These are phyloP conservation scores for Alexandromys fortis DNA, from an alignment of 2,113 vertebrate genomes.

Conservation along the genomic window DNA sequence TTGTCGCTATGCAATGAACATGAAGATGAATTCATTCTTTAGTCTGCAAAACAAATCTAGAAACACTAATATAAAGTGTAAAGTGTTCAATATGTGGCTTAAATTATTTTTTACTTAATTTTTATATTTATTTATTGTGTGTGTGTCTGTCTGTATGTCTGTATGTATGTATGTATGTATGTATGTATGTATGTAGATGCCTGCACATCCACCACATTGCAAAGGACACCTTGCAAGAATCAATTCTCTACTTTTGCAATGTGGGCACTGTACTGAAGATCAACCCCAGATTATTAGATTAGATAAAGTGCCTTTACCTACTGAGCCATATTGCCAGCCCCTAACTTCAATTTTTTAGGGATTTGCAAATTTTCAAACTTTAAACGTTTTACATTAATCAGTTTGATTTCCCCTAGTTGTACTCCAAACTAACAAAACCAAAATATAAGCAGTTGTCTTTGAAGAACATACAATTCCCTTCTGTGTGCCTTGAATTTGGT, in stretches of 20 bases:
- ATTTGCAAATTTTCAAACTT: not conserved
- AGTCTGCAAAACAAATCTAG: too few relatives aligned
- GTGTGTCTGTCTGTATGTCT: too few relatives aligned
- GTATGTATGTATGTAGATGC: too few relatives aligned
- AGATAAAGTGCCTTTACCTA: not conserved
- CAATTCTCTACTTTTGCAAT: too few relatives aligned
- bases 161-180: too few relatives aligned
- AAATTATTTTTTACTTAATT: not conserved
- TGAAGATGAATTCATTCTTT: not conserved
- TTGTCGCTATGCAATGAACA: not conserved
- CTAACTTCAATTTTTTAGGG: not conserved
- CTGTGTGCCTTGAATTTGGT: too few relatives aligned
- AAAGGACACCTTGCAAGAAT: too few relatives aligned
- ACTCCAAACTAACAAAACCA: not conserved
- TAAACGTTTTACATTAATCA: not conserved
- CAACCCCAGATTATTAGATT: not conserved
- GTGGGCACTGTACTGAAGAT: too few relatives aligned
- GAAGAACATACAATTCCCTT: not conserved
- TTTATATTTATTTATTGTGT: not conserved
- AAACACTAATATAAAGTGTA: not conserved
- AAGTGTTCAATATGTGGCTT: not conserved
- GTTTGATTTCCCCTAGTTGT: not conserved
- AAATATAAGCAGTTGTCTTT: not conserved
- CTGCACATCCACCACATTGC: too few relatives aligned
- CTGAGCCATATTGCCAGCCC: not conserved